A percentile compares a stretch with the other conserved stretches of the same genome.
Evolutionary conservation across 2,113 vertebrate genomes (phyloP).

Genomic region (Pimephales promelas): DNA sequence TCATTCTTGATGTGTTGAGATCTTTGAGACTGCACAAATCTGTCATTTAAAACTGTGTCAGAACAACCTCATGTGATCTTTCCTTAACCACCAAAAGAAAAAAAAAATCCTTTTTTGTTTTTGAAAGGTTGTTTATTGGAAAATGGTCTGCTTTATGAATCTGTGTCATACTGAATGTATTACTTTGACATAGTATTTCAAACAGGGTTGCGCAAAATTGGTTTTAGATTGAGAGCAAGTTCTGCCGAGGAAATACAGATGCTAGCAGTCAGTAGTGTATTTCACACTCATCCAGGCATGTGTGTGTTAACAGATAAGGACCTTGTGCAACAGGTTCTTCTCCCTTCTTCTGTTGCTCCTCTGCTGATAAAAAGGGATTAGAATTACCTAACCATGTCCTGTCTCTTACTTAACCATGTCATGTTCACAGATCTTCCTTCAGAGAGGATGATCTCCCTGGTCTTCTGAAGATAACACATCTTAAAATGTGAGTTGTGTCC

Average conservation of each 20-base stretch:
- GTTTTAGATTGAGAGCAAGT: not conserved
- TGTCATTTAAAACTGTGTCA: constrained; percentile 34
- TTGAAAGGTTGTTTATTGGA: not conserved
- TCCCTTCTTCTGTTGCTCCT: not conserved
- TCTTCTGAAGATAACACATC: constrained; percentile 15
- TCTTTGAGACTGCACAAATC: constrained; percentile 25
- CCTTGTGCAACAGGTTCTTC: constrained; percentile 68
- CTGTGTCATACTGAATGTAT: not conserved
- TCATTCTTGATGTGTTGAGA: not conserved
- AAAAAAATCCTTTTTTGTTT: not conserved
- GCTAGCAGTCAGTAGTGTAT: not conserved
- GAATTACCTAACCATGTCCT: not conserved
- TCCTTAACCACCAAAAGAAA: not conserved
- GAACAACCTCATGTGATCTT: constrained; percentile 3
- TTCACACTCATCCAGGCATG: constrained; percentile 6
- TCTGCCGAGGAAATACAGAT: not conserved
- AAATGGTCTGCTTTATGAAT: not conserved
- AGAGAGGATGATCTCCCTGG: not conserved
- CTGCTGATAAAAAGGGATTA: constrained; percentile 12
- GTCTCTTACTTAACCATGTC: not conserved
- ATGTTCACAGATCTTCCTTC: not conserved
- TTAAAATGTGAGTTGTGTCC: not conserved
- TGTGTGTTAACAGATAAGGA: constrained; percentile 70
- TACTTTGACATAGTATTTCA: not conserved
- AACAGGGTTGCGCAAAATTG: not conserved